A percentile compares a stretch with the other conserved stretches of the same genome.
Evolutionary conservation across 1,140 invertebrate species (phyloP).

Genomic region (Chironomus striatipennis): DNA sequence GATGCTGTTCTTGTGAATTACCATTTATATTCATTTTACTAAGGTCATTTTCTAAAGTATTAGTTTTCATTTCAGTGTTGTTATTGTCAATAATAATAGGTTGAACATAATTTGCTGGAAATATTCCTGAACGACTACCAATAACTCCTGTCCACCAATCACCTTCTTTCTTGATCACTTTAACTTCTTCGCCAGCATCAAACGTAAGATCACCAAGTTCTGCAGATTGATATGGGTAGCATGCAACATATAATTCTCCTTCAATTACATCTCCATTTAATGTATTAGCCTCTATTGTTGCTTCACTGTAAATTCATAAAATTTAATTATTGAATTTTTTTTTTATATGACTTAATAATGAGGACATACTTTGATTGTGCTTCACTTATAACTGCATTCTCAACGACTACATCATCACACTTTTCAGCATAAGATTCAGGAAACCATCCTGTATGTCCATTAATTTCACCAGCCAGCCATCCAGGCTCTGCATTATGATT

Average conservation of each 20-base stretch:
- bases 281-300: slow-evolving; percentile 34
- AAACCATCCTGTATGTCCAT: slow-evolving; percentile 88
- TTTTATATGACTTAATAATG: slow-evolving; percentile 8
- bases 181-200: slow-evolving; percentile 80
- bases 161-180: slow-evolving; percentile 80
- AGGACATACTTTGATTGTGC: slow-evolving; percentile 39
- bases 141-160: slow-evolving; percentile 98
- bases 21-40: slow-evolving; percentile 3
- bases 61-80: not conserved
- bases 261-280: slow-evolving; percentile 34
- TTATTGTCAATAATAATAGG: slow-evolving; percentile 26
- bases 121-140: slow-evolving; percentile 76
- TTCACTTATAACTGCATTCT: slow-evolving; percentile 31
- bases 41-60: slow-evolving; percentile 27
- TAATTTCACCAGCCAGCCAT: slow-evolving; percentile 90
- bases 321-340: too few relatives aligned
- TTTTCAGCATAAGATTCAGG: slow-evolving; percentile 93
- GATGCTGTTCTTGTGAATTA: not conserved
- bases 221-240: slow-evolving; percentile 75
- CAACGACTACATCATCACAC: slow-evolving; percentile 43
- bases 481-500: slow-evolving; percentile 88
- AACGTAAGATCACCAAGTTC: slow-evolving; percentile 90
- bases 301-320: slow-evolving; percentile 41
- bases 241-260: slow-evolving; percentile 71
- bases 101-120: slow-evolving; percentile 89